Evolutionary conservation across 2,797 vertebrate genomes (phyloP), one percentile per base, ranked within the genome.

Genomic region (Chromobotia macracanthus): DNA sequence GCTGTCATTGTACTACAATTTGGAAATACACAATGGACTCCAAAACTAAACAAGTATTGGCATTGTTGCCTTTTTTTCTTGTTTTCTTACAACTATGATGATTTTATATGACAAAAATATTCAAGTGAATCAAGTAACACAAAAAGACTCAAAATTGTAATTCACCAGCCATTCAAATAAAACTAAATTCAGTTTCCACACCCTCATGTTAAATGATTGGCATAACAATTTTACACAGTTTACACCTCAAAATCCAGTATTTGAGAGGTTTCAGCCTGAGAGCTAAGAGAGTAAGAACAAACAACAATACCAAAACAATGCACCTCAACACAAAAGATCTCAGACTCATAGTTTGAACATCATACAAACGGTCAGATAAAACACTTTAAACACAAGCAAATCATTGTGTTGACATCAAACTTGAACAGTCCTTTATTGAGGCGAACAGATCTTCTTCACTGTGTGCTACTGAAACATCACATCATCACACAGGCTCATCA

Each of bases 381-480:
- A 63, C 23, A 76, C 60, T 73, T 64, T 10, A 79, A 75, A 78
- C 80, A 31, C 68, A 75, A 83, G 28, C 4, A 28, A 28, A 71
- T 18, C 75, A 35, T 44, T 48, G 70, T 77, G 60, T 83, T 80
- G 83, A 82, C 80, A 82, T 72, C 71, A 86, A 91, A 91, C 93
- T 91, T 94, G 92, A 94, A 93, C 92, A 94, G 94, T 93, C 91
- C 92, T 95, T 95, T 95, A 95, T 95, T 95, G 90, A 94, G 91
- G 91, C 93, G 93, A 95, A 95, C 93, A 95, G 93, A 93, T 94
- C 94, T 93, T 93, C 92, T 92, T 95, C 93, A 95, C 93, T 94
- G 94, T 92, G 93, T 94, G 91, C 92, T 93, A 83, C 94, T 93
- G 93, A 94, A 95, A 94, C 92, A 94, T 94, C 93, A 94, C 94